Evolutionary conservation across 2,888 invertebrate genomes (phyloP), one percentile per base, ranked within the genome.

Genomic region (Tipula confusa): DNA sequence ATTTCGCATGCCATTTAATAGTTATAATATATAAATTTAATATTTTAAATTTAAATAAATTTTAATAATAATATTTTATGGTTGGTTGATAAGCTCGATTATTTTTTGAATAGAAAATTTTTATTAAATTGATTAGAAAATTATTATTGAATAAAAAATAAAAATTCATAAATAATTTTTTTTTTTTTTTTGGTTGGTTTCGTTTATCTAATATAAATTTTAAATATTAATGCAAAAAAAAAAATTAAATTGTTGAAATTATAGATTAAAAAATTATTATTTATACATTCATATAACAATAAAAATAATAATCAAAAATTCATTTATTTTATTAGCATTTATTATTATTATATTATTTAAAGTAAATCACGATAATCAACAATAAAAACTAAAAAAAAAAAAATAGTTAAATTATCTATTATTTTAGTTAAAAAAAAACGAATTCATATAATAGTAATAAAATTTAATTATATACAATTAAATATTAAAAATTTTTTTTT

Each of bases 281-380:
- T 64, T 64, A 64, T 64, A 43, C 11, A 64, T 64, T 64, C 6
- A 43, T 33, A 33, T 33, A 33, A 33, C 11, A 33, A 33, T 64
- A 24, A 64, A 24, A 15, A 43, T 43, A 24, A 64, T 64, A 64
- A 64, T 64, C 64, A 64, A 64, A 64, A 64, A 64, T 64, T 64
- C 64, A 64, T 64, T 64, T 64, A 64, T 64, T 64, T 64, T 64
- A 64, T 64, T 64, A 64, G 64, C 64, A 64, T 64, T 64, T 64
- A 64, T 64, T 64, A 64, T 64, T 64, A 43, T 43, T 43, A 43
- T n/a, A n/a, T 64, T 64, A 24, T 64, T 64, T 64, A 64, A 64
- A 64, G 64, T 64, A 64, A 64, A 64, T 64, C 64, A 64, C 64
- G 64, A 64, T 64, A 64, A 43, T 64, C 64, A 64, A 64, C 64